Percentiles rank a stretch among this genome's conserved stretches.
Evolutionary conservation across 2,888 invertebrate species (phyloP).

Genomic region (Tineola bisselliella): DNA sequence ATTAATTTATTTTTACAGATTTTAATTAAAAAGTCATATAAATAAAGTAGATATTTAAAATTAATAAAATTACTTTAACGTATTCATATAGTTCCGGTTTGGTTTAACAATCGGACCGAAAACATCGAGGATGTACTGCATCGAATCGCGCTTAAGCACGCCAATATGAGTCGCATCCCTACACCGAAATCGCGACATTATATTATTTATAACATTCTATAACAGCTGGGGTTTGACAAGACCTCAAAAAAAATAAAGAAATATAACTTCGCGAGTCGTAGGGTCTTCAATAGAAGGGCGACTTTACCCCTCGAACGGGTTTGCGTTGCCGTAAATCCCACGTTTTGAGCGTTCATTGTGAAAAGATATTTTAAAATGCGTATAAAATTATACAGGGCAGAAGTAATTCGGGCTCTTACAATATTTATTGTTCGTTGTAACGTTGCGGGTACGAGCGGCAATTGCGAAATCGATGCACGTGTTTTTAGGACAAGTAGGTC

Average conservation of each 20-base stretch:
- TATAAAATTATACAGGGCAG: conserved; percentile 66
- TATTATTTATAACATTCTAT: conserved; percentile 65
- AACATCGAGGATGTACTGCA: conserved; percentile 64
- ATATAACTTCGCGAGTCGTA: conserved; percentile 30
- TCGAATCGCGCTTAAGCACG: conserved; percentile 41
- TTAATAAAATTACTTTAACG: conserved; percentile 19
- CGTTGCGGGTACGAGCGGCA: conserved; percentile 19
- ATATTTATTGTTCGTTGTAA: conserved; percentile 37
- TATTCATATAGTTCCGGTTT: conserved; percentile 51
- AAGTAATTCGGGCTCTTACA: conserved; percentile 51
- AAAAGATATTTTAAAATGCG: conserved; percentile 66
- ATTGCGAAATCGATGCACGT: conserved; percentile 45
- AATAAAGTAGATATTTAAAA: neutral
- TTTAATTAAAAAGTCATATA: neutral
- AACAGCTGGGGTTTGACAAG: conserved; percentile 65
- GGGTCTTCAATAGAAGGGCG: neutral
- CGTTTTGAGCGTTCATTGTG: conserved; percentile 40
- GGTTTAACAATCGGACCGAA: conserved; percentile 51
- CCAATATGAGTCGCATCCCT: conserved; percentile 49
- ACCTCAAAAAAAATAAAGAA: conserved; percentile 54
- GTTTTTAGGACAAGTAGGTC: conserved; percentile 24
- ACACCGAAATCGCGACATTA: conserved; percentile 38
- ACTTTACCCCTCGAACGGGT: conserved; percentile 52
- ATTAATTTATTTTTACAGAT: too few species aligned
- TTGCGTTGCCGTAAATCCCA: conserved; percentile 59